These are phyloP conservation scores for Limnothrissa miodon DNA, from an alignment of 2,113 vertebrate species.

Conservation along the genomic window DNA sequence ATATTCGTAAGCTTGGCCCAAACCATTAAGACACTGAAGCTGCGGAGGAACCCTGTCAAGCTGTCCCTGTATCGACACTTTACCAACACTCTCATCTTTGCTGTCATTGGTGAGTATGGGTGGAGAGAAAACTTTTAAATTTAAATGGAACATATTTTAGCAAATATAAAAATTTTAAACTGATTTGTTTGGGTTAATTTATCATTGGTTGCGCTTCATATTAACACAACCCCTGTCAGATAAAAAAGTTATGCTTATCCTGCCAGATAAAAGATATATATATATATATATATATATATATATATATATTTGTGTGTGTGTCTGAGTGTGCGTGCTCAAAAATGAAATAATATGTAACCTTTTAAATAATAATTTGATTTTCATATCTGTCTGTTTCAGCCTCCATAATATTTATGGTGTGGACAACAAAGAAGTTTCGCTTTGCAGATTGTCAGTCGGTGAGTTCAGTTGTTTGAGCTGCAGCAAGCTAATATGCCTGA, in stretches of 20 bases:
- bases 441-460: slow-evolving; percentile 82
- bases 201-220: too few species aligned
- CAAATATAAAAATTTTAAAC: too few species aligned
- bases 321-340: too few species aligned
- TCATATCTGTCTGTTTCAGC: slow-evolving; percentile 63
- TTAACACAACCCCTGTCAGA: too few species aligned
- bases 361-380: background rate
- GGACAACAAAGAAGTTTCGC: slow-evolving; percentile 81
- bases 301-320: too few species aligned
- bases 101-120: slow-evolving; percentile 78
- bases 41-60: slow-evolving; percentile 85
- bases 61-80: slow-evolving; percentile 88
- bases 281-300: too few species aligned
- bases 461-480: slow-evolving; percentile 58
- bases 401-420: slow-evolving; percentile 83
- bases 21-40: slow-evolving; percentile 86
- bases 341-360: too few species aligned
- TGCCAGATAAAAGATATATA: too few species aligned
- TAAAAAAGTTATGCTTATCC: too few species aligned
- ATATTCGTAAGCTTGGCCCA: slow-evolving; percentile 88
- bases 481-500: background rate
- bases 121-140: too few species aligned
- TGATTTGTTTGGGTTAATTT: too few species aligned
- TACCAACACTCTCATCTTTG: slow-evolving; percentile 85
- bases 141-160: too few species aligned